These are phyloP conservation scores for Neodontobutis hainanensis DNA, from an alignment of 2,113 vertebrate genomes.

Conservation along the genomic window DNA sequence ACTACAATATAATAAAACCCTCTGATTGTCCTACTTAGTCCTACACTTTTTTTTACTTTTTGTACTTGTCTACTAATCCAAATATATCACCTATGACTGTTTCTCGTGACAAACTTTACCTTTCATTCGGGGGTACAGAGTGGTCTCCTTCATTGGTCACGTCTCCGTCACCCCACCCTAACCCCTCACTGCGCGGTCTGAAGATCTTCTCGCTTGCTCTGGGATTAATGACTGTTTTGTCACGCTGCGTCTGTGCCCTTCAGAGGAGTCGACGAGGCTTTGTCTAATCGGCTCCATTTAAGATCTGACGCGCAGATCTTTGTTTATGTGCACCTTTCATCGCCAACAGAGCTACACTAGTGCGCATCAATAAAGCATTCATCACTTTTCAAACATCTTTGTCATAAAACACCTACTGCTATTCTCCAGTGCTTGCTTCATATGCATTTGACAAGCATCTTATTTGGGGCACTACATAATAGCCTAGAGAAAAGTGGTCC, in stretches of 20 bases:
- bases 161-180: constrained; percentile 42
- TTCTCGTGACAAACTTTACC: too few relatives aligned
- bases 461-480: background rate
- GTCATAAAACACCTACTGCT: background rate
- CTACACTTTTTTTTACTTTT: too few relatives aligned
- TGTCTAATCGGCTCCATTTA: constrained; percentile 55
- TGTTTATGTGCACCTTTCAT: constrained; percentile 39
- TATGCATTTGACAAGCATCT: constrained; percentile 3
- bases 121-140: too few relatives aligned
- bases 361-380: constrained; percentile 22
- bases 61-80: too few relatives aligned
- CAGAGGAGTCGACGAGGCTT: constrained; percentile 44
- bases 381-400: constrained; percentile 17
- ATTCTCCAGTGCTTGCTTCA: background rate
- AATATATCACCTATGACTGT: too few relatives aligned
- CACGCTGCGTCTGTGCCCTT: constrained; percentile 71
- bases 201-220: constrained; percentile 61
- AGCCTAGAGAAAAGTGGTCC: constrained; percentile 15
- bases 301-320: constrained; percentile 42
- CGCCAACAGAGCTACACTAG: background rate
- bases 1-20: too few relatives aligned
- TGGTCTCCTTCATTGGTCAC: constrained; percentile 54
- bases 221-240: constrained; percentile 69
- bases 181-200: constrained; percentile 38
- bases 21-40: too few relatives aligned